phyloP scores from a whole-genome alignment of 2,113 vertebrate genomes.

The Paradisaea rubra region DNA sequence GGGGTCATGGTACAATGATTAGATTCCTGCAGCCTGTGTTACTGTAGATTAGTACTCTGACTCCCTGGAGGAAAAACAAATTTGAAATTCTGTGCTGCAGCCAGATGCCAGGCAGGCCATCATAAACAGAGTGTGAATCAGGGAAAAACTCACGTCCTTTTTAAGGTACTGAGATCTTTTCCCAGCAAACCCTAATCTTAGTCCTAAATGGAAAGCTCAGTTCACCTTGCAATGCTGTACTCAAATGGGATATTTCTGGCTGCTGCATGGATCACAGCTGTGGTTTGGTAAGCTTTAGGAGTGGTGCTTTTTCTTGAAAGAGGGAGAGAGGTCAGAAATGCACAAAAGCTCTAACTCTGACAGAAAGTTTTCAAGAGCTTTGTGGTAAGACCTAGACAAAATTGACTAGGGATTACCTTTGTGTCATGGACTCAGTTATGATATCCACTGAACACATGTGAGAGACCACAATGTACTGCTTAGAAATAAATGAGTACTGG shows the following conservation, averaged over 20 bases:
- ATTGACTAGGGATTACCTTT: not conserved
- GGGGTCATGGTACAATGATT: constrained; percentile 58
- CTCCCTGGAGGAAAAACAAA: constrained; percentile 60
- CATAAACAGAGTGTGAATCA: not conserved
- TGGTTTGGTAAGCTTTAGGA: not conserved
- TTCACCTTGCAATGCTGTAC: not conserved
- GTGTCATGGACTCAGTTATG: not conserved
- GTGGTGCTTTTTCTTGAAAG: not conserved
- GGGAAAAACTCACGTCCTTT: not conserved
- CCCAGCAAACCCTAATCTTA: not conserved
- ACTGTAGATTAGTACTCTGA: constrained; percentile 53
- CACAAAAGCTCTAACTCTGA: not conserved
- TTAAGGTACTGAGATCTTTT: not conserved
- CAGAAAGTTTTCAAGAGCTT: not conserved
- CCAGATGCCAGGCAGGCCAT: constrained; percentile 11
- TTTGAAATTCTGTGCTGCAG: not conserved
- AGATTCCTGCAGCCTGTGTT: constrained; percentile 55
- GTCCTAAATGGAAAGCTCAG: not conserved
- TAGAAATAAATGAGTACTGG: not conserved
- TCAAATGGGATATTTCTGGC: not conserved
- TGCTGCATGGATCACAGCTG: not conserved
- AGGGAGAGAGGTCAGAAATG: not conserved
- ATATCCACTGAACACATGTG: fast-evolving
- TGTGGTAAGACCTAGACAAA: not conserved
- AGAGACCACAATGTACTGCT: not conserved